Evolutionary conservation across 1,140 invertebrate genomes (phyloP).

Genomic region (Chrysomallon squamiferum): DNA sequence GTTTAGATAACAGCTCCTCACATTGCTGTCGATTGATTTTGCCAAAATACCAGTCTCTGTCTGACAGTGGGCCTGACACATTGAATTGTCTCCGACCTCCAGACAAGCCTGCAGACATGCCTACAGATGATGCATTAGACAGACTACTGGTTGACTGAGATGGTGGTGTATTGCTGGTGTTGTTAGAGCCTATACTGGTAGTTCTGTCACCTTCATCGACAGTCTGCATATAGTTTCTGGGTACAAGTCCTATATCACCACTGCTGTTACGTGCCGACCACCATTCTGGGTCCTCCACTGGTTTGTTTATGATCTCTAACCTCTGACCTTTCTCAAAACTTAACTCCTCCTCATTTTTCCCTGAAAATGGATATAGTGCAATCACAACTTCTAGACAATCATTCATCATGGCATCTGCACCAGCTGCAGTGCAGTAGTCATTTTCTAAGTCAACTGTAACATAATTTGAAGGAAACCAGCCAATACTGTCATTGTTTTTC

Average conservation of each 20-base stretch:
- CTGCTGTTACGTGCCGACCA: constrained; percentile 91
- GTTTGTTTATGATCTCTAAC: constrained; percentile 93
- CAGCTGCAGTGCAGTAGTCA: constrained; percentile 78
- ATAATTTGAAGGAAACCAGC: constrained; percentile 99
- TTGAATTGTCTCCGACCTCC: constrained; percentile 52
- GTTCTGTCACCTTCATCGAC: constrained; percentile 45
- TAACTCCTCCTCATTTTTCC: constrained; percentile 82
- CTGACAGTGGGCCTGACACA: constrained; percentile 53
- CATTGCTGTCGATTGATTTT: constrained; percentile 92
- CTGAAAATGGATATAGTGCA: constrained; percentile 57
- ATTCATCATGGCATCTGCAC: constrained; percentile 71
- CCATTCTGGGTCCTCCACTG: constrained; percentile 97
- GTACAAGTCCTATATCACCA: constrained; percentile 90
- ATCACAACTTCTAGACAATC: constrained; percentile 80
- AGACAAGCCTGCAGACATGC: constrained; percentile 30
- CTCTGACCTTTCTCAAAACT: constrained; percentile 91
- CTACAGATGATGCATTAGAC: constrained; percentile 51
- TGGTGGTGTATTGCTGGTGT: constrained; percentile 54
- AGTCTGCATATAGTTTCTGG: constrained; percentile 90
- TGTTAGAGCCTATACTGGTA: constrained; percentile 24
- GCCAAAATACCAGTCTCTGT: constrained; percentile 90
- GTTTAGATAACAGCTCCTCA: constrained; percentile 91
- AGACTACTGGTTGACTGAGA: constrained; percentile 61
- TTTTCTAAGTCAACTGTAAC: constrained; percentile 82
- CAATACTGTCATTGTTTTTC: constrained; percentile 68